Base-by-base conservation (phyloP, 2,113 vertebrate species). In the Dipodomys spectabilis region DNA sequence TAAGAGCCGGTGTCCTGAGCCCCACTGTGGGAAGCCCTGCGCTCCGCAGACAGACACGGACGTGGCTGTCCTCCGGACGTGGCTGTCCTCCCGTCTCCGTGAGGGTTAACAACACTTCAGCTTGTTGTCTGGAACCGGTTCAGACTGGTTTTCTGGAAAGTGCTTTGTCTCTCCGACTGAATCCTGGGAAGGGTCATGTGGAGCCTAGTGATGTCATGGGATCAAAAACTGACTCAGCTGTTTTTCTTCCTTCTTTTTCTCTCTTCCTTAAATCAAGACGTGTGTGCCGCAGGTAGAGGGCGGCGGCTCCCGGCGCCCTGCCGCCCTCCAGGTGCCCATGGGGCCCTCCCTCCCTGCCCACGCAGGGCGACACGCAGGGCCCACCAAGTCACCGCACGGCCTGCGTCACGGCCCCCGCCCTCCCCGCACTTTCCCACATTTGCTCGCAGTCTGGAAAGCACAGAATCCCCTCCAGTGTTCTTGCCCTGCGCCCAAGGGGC, bases 121-220 rank as follows among this genome's bases (percentile, higher is more conserved):
- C 97, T 97, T 98, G 98, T 98, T 97, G 97, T 98, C 98, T 96
- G 94, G 98, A 95, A 98, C 99, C 98, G 98, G 98, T 99, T 99
- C 97, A 98, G 98, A 98, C 98, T 98, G 98, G 98, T 99, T 99
- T 98, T 98, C 98, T 96, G 98, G 98, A 98, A 99, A 98, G 98
- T 98, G 97, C 98, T 98, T 98, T 99, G 98, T 98, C 98, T 98
- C 97, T 98, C 98, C 97, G 95, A 97, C 98, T 98, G 98, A 98
- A 98, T 99, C 98, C 98, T 98, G 98, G 98, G 98, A 99, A 98
- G 97, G 98, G 98, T 99, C 98, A 99, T 98, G 98, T 98, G 98
- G 98, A 98, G 97, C 98, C 97, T 97, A 98, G 97, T 98, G 98
- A 98, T 99, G 98, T 99, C 99, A 99, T 97, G 93, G 96, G 98